A percentile compares a stretch with the other conserved stretches of the same genome.
phyloP scores from a whole-genome alignment of 2,797 vertebrate species.

The Mionectes olivaceus region DNA sequence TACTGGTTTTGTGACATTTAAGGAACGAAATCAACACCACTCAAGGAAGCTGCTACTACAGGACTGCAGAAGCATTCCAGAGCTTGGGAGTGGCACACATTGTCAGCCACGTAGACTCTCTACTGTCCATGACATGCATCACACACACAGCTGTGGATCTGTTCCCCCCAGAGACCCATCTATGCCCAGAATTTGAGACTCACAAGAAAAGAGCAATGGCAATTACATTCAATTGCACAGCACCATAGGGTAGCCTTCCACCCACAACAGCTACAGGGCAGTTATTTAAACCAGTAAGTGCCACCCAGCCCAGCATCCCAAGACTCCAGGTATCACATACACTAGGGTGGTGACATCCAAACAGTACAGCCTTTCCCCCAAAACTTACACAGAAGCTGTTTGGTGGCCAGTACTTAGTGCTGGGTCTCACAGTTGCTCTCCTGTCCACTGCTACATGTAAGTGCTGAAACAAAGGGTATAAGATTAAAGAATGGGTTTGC shows the following conservation, averaged over 20 bases:
- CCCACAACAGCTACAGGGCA: neutral
- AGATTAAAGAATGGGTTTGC: neutral
- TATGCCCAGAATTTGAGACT: neutral
- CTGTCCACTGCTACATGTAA: neutral
- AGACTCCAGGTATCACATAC: neutral
- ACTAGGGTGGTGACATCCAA: neutral
- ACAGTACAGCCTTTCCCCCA: neutral
- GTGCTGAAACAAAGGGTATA: neutral
- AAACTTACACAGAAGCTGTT: neutral
- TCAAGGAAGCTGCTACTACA: neutral
- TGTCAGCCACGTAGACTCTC: neutral
- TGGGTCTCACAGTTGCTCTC: neutral
- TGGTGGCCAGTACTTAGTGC: neutral
- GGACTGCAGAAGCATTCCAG: neutral
- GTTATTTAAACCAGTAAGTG: neutral
- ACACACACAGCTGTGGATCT: neutral
- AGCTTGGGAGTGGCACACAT: neutral
- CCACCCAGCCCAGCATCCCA: neutral
- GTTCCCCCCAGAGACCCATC: neutral
- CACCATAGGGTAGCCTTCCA: neutral
- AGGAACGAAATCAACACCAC: neutral
- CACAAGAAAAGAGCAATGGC: rapidly evolving
- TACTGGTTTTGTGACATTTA: neutral
- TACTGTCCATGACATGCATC: rapidly evolving
- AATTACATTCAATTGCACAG: neutral